Percentiles rank a stretch among this genome's conserved stretches.
Conservation (phyloP, 1,140 invertebrate genomes). For the Drosophila truncata region DNA sequence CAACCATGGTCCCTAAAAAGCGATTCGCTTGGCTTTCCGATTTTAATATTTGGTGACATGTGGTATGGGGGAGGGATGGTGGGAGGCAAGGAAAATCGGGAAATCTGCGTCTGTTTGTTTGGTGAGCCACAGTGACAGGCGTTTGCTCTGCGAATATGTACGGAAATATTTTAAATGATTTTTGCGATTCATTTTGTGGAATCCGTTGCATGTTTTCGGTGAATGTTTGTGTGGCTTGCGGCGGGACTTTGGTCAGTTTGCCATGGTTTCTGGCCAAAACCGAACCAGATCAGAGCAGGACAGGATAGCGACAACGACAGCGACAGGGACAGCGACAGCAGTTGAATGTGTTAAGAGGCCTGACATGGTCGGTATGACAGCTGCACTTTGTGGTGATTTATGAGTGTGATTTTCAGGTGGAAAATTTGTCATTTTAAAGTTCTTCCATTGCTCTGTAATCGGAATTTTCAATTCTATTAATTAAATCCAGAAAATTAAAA, state of each 20-base stretch:
- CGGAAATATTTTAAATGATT: conserved; percentile 46
- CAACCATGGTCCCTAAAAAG: conserved; percentile 2
- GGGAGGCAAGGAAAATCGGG: background rate
- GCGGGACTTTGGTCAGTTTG: conserved; percentile 32
- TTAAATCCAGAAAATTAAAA: background rate
- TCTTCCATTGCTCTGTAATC: no score
- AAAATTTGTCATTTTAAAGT: background rate
- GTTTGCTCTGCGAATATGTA: conserved; percentile 20
- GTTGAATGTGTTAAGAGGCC: conserved; percentile 35
- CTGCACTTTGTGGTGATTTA: conserved; percentile 44
- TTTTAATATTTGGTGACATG: conserved; percentile 41
- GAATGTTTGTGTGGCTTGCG: conserved; percentile 44
- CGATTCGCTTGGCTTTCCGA: conserved; percentile 26
- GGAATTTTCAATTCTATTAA: background rate
- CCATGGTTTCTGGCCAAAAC: conserved; percentile 31
- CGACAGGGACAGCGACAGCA: conserved; percentile 6
- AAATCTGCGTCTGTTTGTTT: conserved; percentile 27
- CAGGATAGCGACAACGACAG: background rate
- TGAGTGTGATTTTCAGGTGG: conserved; percentile 12
- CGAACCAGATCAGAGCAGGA: conserved; percentile 6
- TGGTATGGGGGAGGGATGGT: background rate
- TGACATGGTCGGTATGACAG: conserved; percentile 28
- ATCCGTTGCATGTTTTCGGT: conserved; percentile 40
- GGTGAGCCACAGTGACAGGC: conserved; percentile 41
- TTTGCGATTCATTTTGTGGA: conserved; percentile 40